Evolutionary conservation across 2,888 invertebrate species (phyloP), one percentile per base, ranked within the genome.

Genomic region (Clunio marinus): DNA sequence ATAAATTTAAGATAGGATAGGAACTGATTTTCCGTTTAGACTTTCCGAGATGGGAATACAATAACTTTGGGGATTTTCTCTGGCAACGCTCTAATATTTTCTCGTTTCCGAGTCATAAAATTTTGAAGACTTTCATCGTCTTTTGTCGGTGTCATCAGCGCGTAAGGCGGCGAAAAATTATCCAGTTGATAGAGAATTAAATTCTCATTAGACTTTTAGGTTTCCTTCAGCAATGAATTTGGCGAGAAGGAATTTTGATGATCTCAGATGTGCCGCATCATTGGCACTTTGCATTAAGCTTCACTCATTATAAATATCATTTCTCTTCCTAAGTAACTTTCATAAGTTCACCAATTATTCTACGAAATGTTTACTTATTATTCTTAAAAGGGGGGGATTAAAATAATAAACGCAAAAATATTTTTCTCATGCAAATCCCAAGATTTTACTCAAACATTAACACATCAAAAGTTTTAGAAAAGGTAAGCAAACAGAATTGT

Each of bases 41-140:
- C 15, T 15, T 4, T 59, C 32, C 28, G 8, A 24, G 17, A 45
- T 63, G 63, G 27, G 27, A 28, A 45, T 59, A 35, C 59, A 59
- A 59, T 59, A 59, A 59, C 20, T 59, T 59, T 59, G 20, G 59
- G 59, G 59, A 59, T 59, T 59, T 59, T 59, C 35, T 25, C 15
- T 20, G 4, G 8, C 28, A 2, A 27, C 58, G 13, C 58, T 27
- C n/a, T 24, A 51, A 7, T 20, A 41, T 13, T 41, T 41, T 22
- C 13, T 4, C 51, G 7, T 55, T 58, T 58, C 28, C 58, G 28
- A 58, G 58, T 24, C 25, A 58, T 58, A 59, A 59, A 59, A 59
- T 59, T 59, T 57, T 57, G 25, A 51, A 17, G 51, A 51, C 20
- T 51, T 51, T 41, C 15, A 15, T n/a, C 22, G 51, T 51, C 22